Evolutionary conservation across 92 coral and sea anemone species (phyloP).

Genomic region (Paramuricea clavata): DNA sequence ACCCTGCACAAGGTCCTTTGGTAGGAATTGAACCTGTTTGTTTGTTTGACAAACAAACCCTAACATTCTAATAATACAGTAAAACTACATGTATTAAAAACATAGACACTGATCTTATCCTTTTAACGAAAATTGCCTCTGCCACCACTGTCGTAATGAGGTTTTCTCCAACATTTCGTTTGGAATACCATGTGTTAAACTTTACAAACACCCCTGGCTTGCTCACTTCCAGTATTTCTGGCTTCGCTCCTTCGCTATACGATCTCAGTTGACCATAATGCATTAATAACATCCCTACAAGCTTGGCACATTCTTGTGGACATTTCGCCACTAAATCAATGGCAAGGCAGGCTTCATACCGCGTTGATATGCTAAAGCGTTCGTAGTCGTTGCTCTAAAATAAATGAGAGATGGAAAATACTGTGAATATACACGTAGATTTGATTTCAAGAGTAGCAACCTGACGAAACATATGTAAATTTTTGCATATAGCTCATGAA

Average conservation of each 20-base stretch:
- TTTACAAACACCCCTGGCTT: slow-evolving; percentile 37
- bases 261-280: slow-evolving; percentile 43
- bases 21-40: no score
- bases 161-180: slow-evolving; percentile 8
- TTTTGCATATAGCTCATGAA: neutral
- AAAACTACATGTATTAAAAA: neutral
- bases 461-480: no score
- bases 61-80: no score
- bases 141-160: neutral
- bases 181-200: slow-evolving; percentile 48
- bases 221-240: slow-evolving; percentile 28
- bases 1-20: no score
- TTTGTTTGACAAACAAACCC: neutral
- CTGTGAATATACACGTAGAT: no score
- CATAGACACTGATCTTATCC: slow-evolving; percentile 16
- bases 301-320: slow-evolving; percentile 52
- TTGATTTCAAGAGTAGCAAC: neutral
- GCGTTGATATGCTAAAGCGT: slow-evolving; percentile 11
- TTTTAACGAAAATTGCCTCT: slow-evolving; percentile 60
- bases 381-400: slow-evolving; percentile 35
- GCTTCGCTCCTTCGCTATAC: slow-evolving; percentile 37
- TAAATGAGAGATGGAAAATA: neutral
- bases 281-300: slow-evolving; percentile 41
- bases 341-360: slow-evolving; percentile 40
- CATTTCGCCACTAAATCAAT: slow-evolving; percentile 14